phyloP scores from a whole-genome alignment of 2,113 vertebrate species.

The Ifrita kowaldi region DNA sequence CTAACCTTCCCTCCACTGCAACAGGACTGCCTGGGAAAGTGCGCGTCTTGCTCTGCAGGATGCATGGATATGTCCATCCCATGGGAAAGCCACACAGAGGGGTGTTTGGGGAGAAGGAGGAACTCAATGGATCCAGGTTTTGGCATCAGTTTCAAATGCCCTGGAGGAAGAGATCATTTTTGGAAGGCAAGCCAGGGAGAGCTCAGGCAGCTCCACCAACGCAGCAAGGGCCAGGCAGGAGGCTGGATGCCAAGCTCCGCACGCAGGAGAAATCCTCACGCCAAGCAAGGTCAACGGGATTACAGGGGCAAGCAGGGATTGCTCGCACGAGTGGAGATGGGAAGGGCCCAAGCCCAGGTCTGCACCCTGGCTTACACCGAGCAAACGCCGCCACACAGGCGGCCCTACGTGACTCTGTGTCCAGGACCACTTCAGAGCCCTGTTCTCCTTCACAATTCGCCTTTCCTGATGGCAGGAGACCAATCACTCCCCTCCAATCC shows the following conservation, averaged over 20 bases:
- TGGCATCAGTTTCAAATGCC: fast-evolving
- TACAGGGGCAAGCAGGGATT: background rate
- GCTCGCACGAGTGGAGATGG: background rate
- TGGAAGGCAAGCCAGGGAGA: background rate
- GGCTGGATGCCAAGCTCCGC: background rate
- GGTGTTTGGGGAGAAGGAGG: background rate
- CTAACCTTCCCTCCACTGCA: background rate
- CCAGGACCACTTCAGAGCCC: background rate
- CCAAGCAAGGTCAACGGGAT: background rate
- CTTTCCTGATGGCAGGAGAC: background rate
- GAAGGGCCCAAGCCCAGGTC: background rate
- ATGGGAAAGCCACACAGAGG: fast-evolving
- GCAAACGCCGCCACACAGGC: background rate
- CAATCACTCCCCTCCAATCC: background rate
- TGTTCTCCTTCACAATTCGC: fast-evolving
- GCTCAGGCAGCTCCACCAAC: background rate
- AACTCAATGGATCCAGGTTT: background rate
- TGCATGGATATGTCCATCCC: fast-evolving
- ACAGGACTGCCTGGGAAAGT: background rate
- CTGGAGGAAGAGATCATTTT: background rate
- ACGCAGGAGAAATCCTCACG: background rate
- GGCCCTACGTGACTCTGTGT: fast-evolving
- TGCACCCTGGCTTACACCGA: background rate
- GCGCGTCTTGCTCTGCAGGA: fast-evolving
- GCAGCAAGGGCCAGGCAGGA: background rate